Conservation (phyloP, 2,113 vertebrate genomes). For the Nanorana parkeri region DNA sequence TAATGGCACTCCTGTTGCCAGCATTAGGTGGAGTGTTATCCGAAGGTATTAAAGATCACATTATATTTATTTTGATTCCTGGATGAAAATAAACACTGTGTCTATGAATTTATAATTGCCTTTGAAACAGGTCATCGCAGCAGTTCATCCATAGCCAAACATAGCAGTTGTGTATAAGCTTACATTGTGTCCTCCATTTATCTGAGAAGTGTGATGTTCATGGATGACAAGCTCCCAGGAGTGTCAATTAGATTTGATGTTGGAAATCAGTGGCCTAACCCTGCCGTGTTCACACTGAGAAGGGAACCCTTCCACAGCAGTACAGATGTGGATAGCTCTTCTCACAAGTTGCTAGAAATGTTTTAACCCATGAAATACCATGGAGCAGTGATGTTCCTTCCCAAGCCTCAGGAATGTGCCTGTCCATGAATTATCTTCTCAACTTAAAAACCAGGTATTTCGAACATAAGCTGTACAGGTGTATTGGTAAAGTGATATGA, state of each 20-base stretch:
- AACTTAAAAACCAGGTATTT: too few relatives aligned
- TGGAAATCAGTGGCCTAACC: slow-evolving; percentile 57
- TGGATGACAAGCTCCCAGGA: slow-evolving; percentile 52
- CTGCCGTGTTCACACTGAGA: slow-evolving; percentile 42
- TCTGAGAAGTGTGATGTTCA: slow-evolving; percentile 32
- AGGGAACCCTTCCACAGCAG: slow-evolving; percentile 34
- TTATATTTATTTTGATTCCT: background rate
- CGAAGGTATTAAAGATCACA: background rate
- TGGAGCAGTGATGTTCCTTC: background rate
- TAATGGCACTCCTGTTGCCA: too few relatives aligned
- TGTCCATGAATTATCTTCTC: background rate
- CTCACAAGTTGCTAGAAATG: background rate
- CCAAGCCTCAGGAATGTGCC: background rate
- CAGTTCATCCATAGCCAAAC: background rate
- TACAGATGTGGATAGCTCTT: slow-evolving; percentile 51
- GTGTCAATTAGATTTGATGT: slow-evolving; percentile 58
- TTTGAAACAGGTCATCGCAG: background rate
- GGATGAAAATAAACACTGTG: background rate
- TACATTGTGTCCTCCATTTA: slow-evolving; percentile 37
- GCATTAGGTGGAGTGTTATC: too few relatives aligned
- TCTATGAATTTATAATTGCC: background rate
- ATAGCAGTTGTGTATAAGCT: slow-evolving; percentile 20
- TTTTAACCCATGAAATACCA: slow-evolving; percentile 26
- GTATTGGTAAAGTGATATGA: too few relatives aligned
- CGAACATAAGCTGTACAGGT: too few relatives aligned